phyloP scores from a whole-genome alignment of 2,113 vertebrate genomes.

The Terrapene triunguis region DNA sequence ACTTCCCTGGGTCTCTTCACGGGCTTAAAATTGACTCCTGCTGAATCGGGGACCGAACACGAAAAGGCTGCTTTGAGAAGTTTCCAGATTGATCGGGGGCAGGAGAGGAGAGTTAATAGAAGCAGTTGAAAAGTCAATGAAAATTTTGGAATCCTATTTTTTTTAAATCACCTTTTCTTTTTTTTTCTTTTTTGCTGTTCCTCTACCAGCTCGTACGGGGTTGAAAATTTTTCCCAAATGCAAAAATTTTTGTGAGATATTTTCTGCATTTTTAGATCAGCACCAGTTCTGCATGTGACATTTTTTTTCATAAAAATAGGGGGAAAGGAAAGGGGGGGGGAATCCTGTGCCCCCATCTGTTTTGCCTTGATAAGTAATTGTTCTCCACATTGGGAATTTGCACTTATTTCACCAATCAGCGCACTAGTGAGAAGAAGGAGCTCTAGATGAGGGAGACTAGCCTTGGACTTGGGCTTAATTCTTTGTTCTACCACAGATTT shows the following conservation, averaged over 20 bases:
- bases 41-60: too few species aligned
- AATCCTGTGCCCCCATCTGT: background rate
- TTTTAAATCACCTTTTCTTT: background rate
- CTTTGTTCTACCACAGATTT: too few species aligned
- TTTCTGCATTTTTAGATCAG: background rate
- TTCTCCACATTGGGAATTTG: background rate
- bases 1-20: background rate
- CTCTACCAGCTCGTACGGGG: background rate
- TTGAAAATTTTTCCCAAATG: background rate
- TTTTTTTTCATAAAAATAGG: too few species aligned
- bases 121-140: too few species aligned
- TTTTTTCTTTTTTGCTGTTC: background rate
- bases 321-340: too few species aligned
- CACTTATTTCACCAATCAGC: background rate
- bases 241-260: background rate
- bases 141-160: background rate
- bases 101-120: too few species aligned
- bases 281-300: background rate
- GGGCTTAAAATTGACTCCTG: background rate
- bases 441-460: too few species aligned
- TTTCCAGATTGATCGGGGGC: too few species aligned
- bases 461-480: too few species aligned
- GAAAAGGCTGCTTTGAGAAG: too few species aligned
- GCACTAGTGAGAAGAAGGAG: background rate
- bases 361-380: background rate